Base-by-base conservation (phyloP, 2,113 vertebrate genomes). In the Sprattus sprattus region DNA sequence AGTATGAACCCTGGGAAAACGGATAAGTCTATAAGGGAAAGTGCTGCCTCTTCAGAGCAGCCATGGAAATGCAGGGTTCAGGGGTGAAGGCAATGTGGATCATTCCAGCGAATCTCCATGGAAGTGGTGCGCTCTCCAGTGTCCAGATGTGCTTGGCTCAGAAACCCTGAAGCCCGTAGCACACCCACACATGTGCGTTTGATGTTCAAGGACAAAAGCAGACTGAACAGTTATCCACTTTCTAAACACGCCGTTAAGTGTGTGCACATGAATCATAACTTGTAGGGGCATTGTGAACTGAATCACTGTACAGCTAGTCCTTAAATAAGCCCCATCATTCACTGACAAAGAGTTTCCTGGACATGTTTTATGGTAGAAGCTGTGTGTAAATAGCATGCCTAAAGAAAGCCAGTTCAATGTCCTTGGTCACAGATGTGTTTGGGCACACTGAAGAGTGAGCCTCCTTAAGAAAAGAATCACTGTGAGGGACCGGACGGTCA, bases 131-230 rank as follows among this genome's bases (percentile, higher is more conserved):
- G 25, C 64, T 71, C 64, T 64, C 64, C 64, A 71, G 25, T 9
- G 3, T 11, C 10, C 15, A 11, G n/a, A 13, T 71, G 64, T 10
- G 11, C 25, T 71, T 9, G 25, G n/a, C 64, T 28, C n/a, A 32
- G n/a, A 28, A 32, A 71, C 9, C 64, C 25, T 10, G 11, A 1
- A 13, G 64, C 3, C 7, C 64, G 32, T 6, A 71, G 20, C 83
- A 47, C 45, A 47, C 11, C 7, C 44, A 71, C 60, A 10, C 9
- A 10, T 45, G 22, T 3, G 22, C 47, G 6, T 60, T 83, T 83
- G 6, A 20, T 46, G 83, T 32, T 84, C 45, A 32, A 11, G 45
- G 39, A 81, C 52, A 86, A 83, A 60, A 67, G 80, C 57, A 84
- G 67, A 60, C 20, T 60, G 54, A 6, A 60, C 54, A 20, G 6